These are phyloP conservation scores for Tethea ocularis DNA, from an alignment of 2,888 invertebrate genomes.

Conservation along the genomic window DNA sequence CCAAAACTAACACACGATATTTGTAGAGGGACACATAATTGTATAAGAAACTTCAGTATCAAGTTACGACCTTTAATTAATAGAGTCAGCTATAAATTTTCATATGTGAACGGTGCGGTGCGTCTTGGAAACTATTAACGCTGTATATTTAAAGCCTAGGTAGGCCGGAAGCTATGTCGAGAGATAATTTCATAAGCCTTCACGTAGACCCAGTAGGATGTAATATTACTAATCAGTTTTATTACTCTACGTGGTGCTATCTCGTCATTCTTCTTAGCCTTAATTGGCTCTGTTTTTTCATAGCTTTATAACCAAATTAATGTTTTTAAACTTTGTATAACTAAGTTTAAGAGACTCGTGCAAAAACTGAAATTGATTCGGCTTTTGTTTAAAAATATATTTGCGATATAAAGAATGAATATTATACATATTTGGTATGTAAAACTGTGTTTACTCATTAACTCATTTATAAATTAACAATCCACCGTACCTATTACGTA, in stretches of 20 bases:
- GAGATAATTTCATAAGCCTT: constrained; percentile 60
- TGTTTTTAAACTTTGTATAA: no score
- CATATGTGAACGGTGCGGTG: constrained; percentile 47
- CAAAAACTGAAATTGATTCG: no score
- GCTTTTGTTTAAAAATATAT: no score
- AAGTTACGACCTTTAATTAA: constrained; percentile 61
- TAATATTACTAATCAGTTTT: not conserved
- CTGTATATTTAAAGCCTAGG: constrained; percentile 40
- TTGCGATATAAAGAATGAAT: no score
- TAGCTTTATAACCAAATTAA: no score
- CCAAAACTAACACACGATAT: constrained; percentile 41
- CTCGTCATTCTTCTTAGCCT: not conserved
- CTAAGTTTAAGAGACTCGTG: no score
- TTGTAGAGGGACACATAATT: constrained; percentile 51
- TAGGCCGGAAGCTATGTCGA: constrained; percentile 39
- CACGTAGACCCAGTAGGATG: constrained; percentile 28
- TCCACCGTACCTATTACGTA: no score
- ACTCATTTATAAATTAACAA: no score
- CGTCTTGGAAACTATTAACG: constrained; percentile 51
- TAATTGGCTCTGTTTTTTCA: no score
- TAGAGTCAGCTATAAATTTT: constrained; percentile 62
- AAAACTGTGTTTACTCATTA: no score
- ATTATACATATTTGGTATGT: no score
- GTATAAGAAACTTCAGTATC: constrained; percentile 54
- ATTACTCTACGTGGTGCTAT: not conserved